Base-by-base conservation (phyloP, 2,113 vertebrate genomes). In the Sciurus niger region DNA sequence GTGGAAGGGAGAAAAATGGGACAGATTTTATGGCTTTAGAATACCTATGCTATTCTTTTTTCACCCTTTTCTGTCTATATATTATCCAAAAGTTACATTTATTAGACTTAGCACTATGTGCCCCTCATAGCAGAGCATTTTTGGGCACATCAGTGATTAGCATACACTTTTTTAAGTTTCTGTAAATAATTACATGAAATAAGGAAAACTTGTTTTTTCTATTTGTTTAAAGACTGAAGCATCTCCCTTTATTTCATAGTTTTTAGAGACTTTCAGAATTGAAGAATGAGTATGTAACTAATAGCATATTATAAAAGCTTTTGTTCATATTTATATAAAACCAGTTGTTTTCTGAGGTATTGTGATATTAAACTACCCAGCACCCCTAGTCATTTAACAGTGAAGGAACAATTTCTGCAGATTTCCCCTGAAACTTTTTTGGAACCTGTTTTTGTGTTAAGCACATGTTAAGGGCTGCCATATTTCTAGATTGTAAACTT, bases 221-320 rank as follows among this genome's bases (percentile, higher is more conserved):
- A 51, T 16, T 63, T 80, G 46, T 65, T 89, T 89, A 83, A 86
- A 93, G 40, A 65, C 63, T 40, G 18, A 97, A 93, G 18, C 5
- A 25, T 77, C 93, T 63, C 74, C 46, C 17, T 77, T 46, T 34
- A n/a, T 92, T 74, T 88, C 72, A 70, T n/a, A 82, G n/a, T 76
- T 90, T 96, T 88, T 93, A 73, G 76, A 95, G 60, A 60, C 14
- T 40, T 24, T 77, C 51, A 79, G 25, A 28, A 80, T 51, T 72
- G 22, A 53, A 87, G 2, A 25, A 28, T 30, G 58, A 58, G 28
- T 74, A 72, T 92, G 63, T 84, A 94, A 63, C 20, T 78, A 72
- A 85, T 58, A 74, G 22, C 30, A 73, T 78, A 25, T 51, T 55
- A 12, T 37, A 37, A 76, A 84, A 88, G 24, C 30, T 48, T 60